Base-by-base conservation (phyloP, 2,797 vertebrate genomes). In the Cyprinodon diabolis region DNA sequence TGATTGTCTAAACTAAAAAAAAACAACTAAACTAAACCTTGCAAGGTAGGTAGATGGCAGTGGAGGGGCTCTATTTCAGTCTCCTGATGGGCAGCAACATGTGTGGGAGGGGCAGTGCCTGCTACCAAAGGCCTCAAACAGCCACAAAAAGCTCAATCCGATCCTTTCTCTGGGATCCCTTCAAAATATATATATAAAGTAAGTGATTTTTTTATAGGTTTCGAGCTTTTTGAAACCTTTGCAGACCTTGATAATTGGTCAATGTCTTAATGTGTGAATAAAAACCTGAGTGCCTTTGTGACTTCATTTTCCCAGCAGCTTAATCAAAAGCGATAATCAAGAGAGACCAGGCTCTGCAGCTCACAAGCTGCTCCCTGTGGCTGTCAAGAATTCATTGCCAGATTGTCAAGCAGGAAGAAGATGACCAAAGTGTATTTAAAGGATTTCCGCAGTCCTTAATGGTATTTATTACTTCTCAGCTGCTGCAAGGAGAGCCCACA, bases 401-500 rank as follows among this genome's bases (percentile, higher is more conserved):
- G 80, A 83, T 90, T 85, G 91, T 91, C 91, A 90, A 86, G 87
- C 80, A 79, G 86, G 80, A 87, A 85, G 86, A 89, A 80, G 80
- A 84, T 76, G 76, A 68, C 73, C 87, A 82, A 87, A 82, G 89
- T 92, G 87, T 93, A 91, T 93, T 94, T 93, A 95, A 95, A 94
- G 88, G 89, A 91, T 91, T 91, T 89, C 80, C 86, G 78, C 83
- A 86, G 85, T 79, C 85, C 87, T 91, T 93, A 92, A 93, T 88
- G 86, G 86, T 89, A 92, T 95, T 94, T 94, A 93, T 94, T 94
- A 91, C 91, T 88, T 87, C 86, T 92, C 87, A 82, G 91, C 92
- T 84, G 88, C 84, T 81, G 82, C 79, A 56, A 91, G 87, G 86
- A 92, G 87, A 89, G 86, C 89, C 86, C 87, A 81, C 86, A 82